phyloP scores from a whole-genome alignment of 2,888 invertebrate genomes.

The Cistogaster globosa region DNA sequence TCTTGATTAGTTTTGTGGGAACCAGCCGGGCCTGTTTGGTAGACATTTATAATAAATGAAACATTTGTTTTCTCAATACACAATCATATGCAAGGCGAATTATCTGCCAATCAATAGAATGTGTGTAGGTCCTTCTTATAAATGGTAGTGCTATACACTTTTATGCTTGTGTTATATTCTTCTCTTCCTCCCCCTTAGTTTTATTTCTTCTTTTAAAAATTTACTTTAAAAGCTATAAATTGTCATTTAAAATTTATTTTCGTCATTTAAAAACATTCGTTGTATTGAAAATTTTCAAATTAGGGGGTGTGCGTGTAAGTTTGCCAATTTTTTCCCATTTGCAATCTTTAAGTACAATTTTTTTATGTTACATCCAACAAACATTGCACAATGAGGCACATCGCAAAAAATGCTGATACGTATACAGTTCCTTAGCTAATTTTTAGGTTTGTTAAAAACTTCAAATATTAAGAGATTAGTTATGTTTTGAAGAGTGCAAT shows the following conservation, averaged over 20 bases:
- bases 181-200: not conserved
- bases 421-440: too few species aligned
- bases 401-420: too few species aligned
- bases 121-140: too few species aligned
- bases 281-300: conserved; percentile 65
- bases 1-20: conserved; percentile 40
- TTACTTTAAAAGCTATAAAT: conserved; percentile 78
- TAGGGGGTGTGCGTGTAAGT: not conserved
- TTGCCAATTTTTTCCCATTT: not conserved
- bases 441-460: too few species aligned
- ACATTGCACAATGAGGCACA: too few species aligned
- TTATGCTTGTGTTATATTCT: not conserved
- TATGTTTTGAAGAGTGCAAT: too few species aligned
- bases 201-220: conserved; percentile 33
- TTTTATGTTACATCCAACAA: too few species aligned
- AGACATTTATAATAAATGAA: conserved; percentile 23
- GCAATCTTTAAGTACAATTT: not conserved
- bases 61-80: conserved; percentile 4
- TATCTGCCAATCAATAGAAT: conserved; percentile 3
- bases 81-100: not conserved
- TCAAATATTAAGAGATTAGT: too few species aligned
- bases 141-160: not conserved
- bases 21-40: conserved; percentile 8
- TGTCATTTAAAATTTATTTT: conserved; percentile 80
- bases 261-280: conserved; percentile 76